Percentiles rank a stretch among this genome's conserved stretches.
Evolutionary conservation across 1,140 invertebrate genomes (phyloP).

Genomic region (Schlechtendalia chinensis): DNA sequence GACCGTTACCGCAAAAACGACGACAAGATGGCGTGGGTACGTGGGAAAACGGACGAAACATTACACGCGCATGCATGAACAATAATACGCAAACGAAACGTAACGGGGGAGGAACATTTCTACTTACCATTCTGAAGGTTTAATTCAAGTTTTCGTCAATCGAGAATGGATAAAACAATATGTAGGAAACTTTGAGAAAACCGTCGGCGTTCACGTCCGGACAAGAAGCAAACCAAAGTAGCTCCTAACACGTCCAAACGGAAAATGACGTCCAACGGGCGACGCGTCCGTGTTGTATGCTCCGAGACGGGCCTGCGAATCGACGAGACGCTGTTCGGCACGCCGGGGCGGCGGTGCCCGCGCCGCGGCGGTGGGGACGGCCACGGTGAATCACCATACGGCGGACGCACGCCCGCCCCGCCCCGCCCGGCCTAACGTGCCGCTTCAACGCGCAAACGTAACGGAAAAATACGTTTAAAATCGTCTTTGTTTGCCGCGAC

Average conservation of each 20-base stretch:
- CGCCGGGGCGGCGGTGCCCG: slow-evolving; percentile 22
- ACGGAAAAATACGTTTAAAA: too few species aligned
- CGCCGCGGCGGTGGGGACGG: slow-evolving; percentile 6
- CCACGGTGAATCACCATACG: slow-evolving; percentile 15
- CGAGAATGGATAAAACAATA: neutral
- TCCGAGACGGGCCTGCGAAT: slow-evolving; percentile 3
- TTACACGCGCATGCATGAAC: too few species aligned
- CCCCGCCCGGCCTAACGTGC: neutral
- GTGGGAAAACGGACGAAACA: too few species aligned
- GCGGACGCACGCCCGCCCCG: neutral
- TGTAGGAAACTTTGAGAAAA: slow-evolving; percentile 7
- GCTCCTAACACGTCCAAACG: slow-evolving; percentile 45
- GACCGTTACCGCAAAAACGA: too few species aligned
- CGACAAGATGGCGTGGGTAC: too few species aligned
- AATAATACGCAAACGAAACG: too few species aligned
- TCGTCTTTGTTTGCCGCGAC: too few species aligned
- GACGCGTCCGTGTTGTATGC: slow-evolving; percentile 35
- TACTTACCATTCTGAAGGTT: slow-evolving; percentile 37
- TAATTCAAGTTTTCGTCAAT: neutral
- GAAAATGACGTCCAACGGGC: slow-evolving; percentile 25
- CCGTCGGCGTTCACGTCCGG: neutral
- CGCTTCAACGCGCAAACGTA: too few species aligned
- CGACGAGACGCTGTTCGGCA: slow-evolving; percentile 44
- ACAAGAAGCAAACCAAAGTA: slow-evolving; percentile 35
- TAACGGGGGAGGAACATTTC: too few species aligned